These are phyloP conservation scores for Charaxes varanes DNA, from an alignment of 1,140 invertebrate genomes.

Conservation along the genomic window DNA sequence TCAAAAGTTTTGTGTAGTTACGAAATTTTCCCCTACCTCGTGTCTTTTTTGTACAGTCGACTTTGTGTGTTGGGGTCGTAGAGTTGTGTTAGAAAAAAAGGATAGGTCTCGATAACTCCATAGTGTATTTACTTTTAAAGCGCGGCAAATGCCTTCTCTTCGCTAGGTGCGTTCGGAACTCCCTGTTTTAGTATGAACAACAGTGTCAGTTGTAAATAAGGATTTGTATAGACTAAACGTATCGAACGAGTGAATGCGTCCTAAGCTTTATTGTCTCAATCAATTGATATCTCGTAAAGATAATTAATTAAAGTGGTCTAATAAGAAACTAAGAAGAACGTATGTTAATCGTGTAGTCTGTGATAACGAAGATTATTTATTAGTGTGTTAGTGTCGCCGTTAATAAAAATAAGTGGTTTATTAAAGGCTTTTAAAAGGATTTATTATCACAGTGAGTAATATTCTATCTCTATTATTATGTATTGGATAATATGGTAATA, in stretches of 20 bases:
- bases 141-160: conserved; percentile 52
- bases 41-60: conserved; percentile 70
- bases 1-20: conserved; percentile 73
- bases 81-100: conserved; percentile 63
- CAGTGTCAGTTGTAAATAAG: conserved; percentile 73
- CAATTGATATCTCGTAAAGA: conserved; percentile 20
- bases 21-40: conserved; percentile 70
- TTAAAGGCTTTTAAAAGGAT: conserved; percentile 46
- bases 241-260: conserved; percentile 54
- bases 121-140: conserved; percentile 38
- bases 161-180: conserved; percentile 53
- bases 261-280: conserved; percentile 31
- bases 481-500: conserved; percentile 5
- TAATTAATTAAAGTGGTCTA: conserved; percentile 43
- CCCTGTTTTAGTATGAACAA: conserved; percentile 62
- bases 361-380: conserved; percentile 50
- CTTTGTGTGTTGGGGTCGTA: conserved; percentile 58
- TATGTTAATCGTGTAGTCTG: conserved; percentile 40
- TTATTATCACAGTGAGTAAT: conserved; percentile 43
- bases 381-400: conserved; percentile 46
- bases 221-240: conserved; percentile 72
- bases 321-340: conserved; percentile 55
- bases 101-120: conserved; percentile 46
- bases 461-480: background rate
- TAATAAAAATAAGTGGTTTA: conserved; percentile 40